Conservation (phyloP, 1,140 invertebrate species). For the Drosophila willistoni region DNA sequence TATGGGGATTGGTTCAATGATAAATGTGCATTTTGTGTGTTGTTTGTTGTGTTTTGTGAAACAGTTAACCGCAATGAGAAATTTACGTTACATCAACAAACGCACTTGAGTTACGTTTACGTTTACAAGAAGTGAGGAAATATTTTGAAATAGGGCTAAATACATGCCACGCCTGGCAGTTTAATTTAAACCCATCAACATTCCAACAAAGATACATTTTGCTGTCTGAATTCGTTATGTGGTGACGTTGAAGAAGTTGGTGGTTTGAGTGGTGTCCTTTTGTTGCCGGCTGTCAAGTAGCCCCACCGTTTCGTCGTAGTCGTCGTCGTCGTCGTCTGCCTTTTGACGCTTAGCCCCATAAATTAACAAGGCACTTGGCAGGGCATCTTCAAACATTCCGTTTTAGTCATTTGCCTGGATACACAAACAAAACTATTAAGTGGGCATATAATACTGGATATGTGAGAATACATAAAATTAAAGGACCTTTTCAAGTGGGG, state of each 20-base stretch:
- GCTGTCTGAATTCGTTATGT: slow-evolving; percentile 22
- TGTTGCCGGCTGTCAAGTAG: slow-evolving; percentile 60
- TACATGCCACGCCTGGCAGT: slow-evolving; percentile 76
- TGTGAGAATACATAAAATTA: slow-evolving; percentile 39
- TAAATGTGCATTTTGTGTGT: slow-evolving; percentile 61
- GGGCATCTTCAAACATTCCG: slow-evolving; percentile 71
- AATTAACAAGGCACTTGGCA: slow-evolving; percentile 70
- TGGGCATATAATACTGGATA: slow-evolving; percentile 72
- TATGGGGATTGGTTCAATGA: slow-evolving; percentile 45
- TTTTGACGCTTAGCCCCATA: slow-evolving; percentile 71
- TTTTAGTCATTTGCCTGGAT: slow-evolving; percentile 71
- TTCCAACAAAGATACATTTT: slow-evolving; percentile 45
- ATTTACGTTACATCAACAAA: background rate
- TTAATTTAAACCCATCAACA: slow-evolving; percentile 79
- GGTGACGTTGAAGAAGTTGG: slow-evolving; percentile 46
- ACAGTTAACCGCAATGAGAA: slow-evolving; percentile 49
- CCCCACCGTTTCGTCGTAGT: slow-evolving; percentile 50
- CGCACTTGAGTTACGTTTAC: too few relatives aligned
- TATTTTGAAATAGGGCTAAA: slow-evolving; percentile 61
- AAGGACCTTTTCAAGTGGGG: slow-evolving; percentile 40
- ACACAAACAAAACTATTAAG: slow-evolving; percentile 79
- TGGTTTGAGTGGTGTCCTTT: background rate
- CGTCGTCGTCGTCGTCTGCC: slow-evolving; percentile 63
- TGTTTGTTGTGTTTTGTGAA: slow-evolving; percentile 38
- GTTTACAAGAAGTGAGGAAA: background rate